Evolutionary conservation across 2,113 vertebrate species (phyloP).

Genomic region (Argyrosomus japonicus): DNA sequence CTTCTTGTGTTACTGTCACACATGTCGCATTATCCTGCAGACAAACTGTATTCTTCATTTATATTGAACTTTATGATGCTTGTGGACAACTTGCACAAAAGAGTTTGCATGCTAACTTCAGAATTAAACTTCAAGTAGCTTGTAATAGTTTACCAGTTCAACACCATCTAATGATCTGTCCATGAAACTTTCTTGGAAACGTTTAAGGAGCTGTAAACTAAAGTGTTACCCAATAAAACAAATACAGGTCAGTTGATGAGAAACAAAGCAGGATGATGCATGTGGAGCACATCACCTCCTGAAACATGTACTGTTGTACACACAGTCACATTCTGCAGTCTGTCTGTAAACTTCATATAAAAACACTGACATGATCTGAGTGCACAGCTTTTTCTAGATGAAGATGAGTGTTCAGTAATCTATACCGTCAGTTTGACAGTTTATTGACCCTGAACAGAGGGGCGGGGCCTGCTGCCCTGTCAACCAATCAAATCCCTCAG

Average conservation of each 20-base stretch:
- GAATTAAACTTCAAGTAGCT: too few relatives aligned
- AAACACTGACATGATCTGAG: not conserved
- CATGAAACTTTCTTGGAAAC: not conserved
- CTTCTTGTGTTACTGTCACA: not conserved
- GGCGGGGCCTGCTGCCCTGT: not conserved
- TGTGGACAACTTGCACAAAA: not conserved
- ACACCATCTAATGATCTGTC: not conserved
- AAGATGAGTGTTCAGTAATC: not conserved
- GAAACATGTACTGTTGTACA: too few relatives aligned
- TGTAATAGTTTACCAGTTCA: too few relatives aligned
- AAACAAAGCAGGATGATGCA: too few relatives aligned
- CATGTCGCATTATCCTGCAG: not conserved
- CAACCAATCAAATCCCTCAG: conserved; percentile 27
- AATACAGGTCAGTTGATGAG: too few relatives aligned
- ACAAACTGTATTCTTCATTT: not conserved
- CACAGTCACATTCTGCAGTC: too few relatives aligned
- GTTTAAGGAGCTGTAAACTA: not conserved
- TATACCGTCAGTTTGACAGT: not conserved
- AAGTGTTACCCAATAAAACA: not conserved
- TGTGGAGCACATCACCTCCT: too few relatives aligned
- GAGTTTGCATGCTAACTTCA: not conserved
- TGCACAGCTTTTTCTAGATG: not conserved
- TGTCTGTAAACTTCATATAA: not conserved
- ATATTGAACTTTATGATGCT: not conserved
- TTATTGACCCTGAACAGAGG: conserved; percentile 14